These are phyloP conservation scores for Nothobranchius kuhntae DNA, from an alignment of 2,113 vertebrate species.

Conservation along the genomic window DNA sequence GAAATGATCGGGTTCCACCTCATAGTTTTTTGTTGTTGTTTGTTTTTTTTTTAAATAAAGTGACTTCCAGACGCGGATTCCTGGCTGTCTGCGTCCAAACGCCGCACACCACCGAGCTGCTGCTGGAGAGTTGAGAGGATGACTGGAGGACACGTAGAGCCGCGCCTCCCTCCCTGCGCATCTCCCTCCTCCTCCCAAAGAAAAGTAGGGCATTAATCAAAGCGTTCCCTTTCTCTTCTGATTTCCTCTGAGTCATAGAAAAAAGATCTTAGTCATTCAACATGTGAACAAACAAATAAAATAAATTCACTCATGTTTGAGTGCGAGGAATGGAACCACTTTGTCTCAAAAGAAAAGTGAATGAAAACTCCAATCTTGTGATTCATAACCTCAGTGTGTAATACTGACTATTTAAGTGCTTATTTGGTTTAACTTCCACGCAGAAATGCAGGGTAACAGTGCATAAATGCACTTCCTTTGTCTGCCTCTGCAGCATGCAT, in stretches of 20 bases:
- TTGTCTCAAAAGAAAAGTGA: too few species aligned
- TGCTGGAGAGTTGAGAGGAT: slow-evolving; percentile 22
- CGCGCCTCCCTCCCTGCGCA: slow-evolving; percentile 51
- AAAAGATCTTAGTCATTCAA: slow-evolving; percentile 3
- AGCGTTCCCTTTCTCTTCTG: slow-evolving; percentile 1
- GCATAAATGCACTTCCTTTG: slow-evolving; percentile 18
- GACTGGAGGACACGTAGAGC: slow-evolving; percentile 57
- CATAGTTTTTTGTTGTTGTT: neutral
- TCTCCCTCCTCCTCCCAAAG: slow-evolving; percentile 48
- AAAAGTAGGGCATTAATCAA: slow-evolving; percentile 60
- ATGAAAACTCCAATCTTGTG: too few species aligned
- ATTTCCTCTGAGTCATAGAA: neutral
- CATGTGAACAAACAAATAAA: neutral
- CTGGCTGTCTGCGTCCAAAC: slow-evolving; percentile 31
- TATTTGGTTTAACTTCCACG: too few species aligned
- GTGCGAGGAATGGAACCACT: too few species aligned
- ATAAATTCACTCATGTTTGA: too few species aligned
- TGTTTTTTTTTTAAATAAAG: neutral
- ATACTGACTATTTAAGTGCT: too few species aligned
- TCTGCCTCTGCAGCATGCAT: slow-evolving; percentile 15
- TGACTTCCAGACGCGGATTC: neutral
- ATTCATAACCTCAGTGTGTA: too few species aligned
- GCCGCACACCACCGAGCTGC: slow-evolving; percentile 23
- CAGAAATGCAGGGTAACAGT: neutral
- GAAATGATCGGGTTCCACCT: slow-evolving; percentile 1